Conservation (phyloP, 2,797 vertebrate species). For the Alca torda region DNA sequence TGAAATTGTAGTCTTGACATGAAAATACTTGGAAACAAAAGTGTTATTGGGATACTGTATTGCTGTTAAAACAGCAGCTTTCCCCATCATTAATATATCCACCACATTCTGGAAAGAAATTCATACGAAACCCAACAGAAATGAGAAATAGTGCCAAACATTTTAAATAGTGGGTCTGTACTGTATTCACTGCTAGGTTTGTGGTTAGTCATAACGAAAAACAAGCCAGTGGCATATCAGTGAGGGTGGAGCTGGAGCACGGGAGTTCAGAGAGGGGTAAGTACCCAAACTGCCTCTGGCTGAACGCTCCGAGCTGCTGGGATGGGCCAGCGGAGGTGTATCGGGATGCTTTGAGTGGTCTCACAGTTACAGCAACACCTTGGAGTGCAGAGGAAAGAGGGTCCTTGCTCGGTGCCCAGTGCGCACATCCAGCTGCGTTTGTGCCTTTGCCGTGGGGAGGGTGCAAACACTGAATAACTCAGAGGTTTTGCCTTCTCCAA, state of each 20-base stretch:
- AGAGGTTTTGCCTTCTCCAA: background rate
- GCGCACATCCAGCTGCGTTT: background rate
- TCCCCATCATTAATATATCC: background rate
- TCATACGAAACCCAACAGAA: background rate
- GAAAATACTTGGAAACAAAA: conserved; percentile 54
- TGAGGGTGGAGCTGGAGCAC: background rate
- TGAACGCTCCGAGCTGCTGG: background rate
- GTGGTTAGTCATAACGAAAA: background rate
- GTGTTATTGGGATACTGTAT: background rate
- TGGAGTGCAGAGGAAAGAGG: background rate
- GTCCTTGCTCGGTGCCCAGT: rapidly evolving
- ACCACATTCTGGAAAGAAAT: background rate
- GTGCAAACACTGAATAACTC: background rate
- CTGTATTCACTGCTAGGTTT: background rate
- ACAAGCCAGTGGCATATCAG: background rate
- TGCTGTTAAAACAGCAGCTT: conserved; percentile 15
- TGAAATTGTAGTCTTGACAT: conserved; percentile 52
- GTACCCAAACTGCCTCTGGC: background rate
- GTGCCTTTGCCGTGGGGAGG: background rate
- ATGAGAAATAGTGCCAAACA: background rate
- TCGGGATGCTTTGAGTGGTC: background rate
- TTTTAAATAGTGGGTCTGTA: background rate
- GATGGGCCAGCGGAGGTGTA: background rate
- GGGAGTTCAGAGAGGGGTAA: background rate
- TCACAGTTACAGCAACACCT: background rate